Conservation (phyloP, 2,113 vertebrate species). For the Cryptoleucopteryx plumbea region DNA sequence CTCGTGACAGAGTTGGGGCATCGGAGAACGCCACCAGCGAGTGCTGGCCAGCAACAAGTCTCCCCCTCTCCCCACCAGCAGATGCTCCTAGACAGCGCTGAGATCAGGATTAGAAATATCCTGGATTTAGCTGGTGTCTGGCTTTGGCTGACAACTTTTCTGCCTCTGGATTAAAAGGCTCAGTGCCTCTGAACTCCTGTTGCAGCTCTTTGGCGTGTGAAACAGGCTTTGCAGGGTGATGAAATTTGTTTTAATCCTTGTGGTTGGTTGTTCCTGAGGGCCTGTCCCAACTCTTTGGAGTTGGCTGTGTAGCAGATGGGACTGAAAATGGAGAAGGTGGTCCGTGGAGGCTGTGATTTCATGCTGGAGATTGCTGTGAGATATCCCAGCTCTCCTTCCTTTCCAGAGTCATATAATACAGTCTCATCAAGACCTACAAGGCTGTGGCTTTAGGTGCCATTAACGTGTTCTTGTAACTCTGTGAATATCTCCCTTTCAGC, state of each 20-base stretch:
- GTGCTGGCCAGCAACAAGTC: not conserved
- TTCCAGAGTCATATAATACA: not conserved
- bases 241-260: not conserved
- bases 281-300: not conserved
- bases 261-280: not conserved
- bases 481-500: not conserved
- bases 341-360: not conserved
- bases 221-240: not conserved
- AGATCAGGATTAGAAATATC: slow-evolving; percentile 58
- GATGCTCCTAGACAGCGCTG: slow-evolving; percentile 29
- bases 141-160: slow-evolving; percentile 29
- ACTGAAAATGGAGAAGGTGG: not conserved
- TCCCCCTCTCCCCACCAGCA: slow-evolving; percentile 14
- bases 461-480: not conserved
- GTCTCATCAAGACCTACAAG: not conserved
- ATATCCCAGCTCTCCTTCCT: not conserved
- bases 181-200: not conserved
- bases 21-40: not conserved
- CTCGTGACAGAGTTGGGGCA: not conserved
- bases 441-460: not conserved
- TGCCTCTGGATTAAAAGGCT: slow-evolving; percentile 51
- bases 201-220: not conserved
- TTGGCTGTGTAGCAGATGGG: not conserved
- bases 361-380: not conserved
- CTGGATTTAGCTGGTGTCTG: slow-evolving; percentile 58